Evolutionary conservation across 2,113 vertebrate species (phyloP), one percentile per base, ranked within the genome.

Genomic region (Aythya baeri): DNA sequence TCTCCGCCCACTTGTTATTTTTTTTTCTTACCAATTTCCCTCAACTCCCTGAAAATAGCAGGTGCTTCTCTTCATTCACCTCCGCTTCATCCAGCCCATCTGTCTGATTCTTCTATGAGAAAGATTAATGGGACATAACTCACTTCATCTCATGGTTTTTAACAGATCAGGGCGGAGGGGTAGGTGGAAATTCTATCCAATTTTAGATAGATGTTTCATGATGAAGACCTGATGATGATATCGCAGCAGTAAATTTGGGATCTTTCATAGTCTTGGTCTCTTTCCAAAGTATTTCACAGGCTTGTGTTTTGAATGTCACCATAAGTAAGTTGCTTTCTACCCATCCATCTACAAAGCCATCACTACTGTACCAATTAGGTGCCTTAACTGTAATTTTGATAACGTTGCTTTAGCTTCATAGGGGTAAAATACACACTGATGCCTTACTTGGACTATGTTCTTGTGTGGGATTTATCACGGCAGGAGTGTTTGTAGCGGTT

Each of bases 1-100:
- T 91, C 87, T 97, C 95, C 86, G 5, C 96, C 96, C 87, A 97
- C 96, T 93, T 87, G 87, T 80, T 92, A 66, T 91, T 91, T 96
- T 95, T 95, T 94, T 96, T 91, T 58, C 90, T 88, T 95, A 94
- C 59, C 67, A 71, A 88, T 96, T 97, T 95, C 91, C 91, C 92
- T 94, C 89, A 83, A 68, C 71, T 95, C 93, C 81, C 94, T 92
- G 93, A 97, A 97, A 97, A 96, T 94, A 95, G 92, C 97, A 97
- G 96, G 96, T 97, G 96, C 93, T 94, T 96, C 91, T 97, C 91
- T 96, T 94, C 94, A 92, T 96, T 97, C 94, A 96, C 94, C 96
- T 96, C 94, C 85, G 68, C 94, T 97, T 96, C 95, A 95, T 97
- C 95, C 96, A 94, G 89, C 89, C 96, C 96, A 97, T 97, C 96